A percentile compares a stretch with the other conserved stretches of the same genome.
Evolutionary conservation across 2,888 invertebrate species (phyloP).

Genomic region (Auanema sp.): DNA sequence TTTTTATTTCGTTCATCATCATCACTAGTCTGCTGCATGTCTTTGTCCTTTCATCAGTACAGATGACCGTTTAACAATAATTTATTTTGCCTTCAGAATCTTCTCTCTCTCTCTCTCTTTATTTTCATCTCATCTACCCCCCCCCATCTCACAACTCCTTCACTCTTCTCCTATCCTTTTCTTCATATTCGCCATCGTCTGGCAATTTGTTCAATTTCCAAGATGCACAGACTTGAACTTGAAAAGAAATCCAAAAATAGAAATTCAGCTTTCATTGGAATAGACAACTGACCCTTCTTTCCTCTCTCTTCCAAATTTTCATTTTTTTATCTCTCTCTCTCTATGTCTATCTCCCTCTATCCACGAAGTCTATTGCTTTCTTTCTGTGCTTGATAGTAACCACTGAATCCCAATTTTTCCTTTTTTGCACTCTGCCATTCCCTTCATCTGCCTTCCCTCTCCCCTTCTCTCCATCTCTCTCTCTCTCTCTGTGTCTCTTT

Average conservation of each 20-base stretch:
- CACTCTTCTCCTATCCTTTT: constrained; percentile 8
- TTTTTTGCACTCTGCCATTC: no score
- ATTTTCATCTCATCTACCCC: background rate
- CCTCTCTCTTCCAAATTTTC: background rate
- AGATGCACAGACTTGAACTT: background rate
- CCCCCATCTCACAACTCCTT: background rate
- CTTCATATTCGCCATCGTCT: background rate
- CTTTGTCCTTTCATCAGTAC: constrained; percentile 2
- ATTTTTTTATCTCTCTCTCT: constrained; percentile 11
- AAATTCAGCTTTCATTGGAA: no score
- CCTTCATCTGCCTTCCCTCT: no score
- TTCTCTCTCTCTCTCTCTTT: no score
- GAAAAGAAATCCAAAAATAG: background rate
- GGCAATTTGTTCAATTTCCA: background rate
- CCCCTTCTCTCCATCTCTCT: no score
- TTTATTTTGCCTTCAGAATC: background rate
- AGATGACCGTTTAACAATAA: background rate
- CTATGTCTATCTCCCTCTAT: background rate
- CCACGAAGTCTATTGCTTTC: no score
- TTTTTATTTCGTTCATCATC: constrained; percentile 12
- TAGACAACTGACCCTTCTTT: background rate
- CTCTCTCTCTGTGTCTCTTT: background rate
- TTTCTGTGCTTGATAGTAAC: no score
- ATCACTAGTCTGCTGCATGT: constrained; percentile 12
- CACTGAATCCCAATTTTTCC: no score